These are phyloP conservation scores for Actinia equina DNA, from an alignment of 64 coral and sea anemone genomes.

Conservation along the genomic window DNA sequence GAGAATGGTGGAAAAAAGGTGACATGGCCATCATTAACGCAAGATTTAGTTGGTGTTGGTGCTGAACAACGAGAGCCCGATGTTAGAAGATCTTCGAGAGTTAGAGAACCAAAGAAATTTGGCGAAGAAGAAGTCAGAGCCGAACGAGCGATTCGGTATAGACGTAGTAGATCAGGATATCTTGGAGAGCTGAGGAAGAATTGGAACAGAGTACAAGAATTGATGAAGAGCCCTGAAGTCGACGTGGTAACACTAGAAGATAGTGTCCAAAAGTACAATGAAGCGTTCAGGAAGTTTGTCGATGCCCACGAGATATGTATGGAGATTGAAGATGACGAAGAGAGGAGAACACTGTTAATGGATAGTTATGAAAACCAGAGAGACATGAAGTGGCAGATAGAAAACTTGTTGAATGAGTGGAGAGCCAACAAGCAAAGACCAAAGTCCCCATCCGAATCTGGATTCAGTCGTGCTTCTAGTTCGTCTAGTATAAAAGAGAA, in stretches of 20 bases:
- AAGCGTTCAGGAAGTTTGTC: too few relatives aligned
- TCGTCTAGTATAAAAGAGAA: too few relatives aligned
- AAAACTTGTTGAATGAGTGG: too few relatives aligned
- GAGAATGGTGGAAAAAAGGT: conserved; percentile 11
- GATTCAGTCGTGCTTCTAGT: too few relatives aligned
- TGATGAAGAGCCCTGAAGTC: conserved; percentile 19
- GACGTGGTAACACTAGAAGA: not conserved
- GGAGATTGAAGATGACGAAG: too few relatives aligned
- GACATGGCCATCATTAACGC: conserved; percentile 5
- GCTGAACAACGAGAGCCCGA: not conserved
- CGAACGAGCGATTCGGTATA: conserved; percentile 24
- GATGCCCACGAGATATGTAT: too few relatives aligned
- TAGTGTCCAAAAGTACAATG: too few relatives aligned
- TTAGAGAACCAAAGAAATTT: conserved; percentile 8
- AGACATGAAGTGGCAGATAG: too few relatives aligned
- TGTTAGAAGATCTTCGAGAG: not conserved
- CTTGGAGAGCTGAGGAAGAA: conserved; percentile 53
- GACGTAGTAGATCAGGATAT: conserved; percentile 41
- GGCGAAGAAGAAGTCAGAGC: conserved; percentile 21
- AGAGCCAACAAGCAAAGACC: too few relatives aligned
- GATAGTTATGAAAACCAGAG: too few relatives aligned
- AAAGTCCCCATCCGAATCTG: too few relatives aligned
- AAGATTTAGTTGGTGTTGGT: not conserved
- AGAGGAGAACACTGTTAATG: too few relatives aligned
- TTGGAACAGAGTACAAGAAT: conserved; percentile 38